phyloP scores from a whole-genome alignment of 1,140 invertebrate species.

The Mylabris phalerata region DNA sequence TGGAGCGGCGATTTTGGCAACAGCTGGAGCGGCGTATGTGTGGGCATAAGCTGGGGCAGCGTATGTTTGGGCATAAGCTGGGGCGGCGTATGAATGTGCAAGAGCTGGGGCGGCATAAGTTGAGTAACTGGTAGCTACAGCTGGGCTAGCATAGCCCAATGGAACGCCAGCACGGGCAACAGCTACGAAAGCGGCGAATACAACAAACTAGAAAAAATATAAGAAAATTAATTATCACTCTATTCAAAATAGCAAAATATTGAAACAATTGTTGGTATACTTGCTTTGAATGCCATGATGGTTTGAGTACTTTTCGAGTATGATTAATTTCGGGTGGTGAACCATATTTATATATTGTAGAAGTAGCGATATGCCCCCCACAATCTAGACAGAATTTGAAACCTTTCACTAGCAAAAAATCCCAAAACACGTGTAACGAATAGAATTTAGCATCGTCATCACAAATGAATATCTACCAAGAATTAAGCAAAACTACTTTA shows the following conservation, averaged over 20 bases:
- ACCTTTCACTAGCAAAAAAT: slow-evolving; percentile 10
- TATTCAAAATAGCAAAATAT: not conserved
- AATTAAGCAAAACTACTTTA: too few relatives aligned
- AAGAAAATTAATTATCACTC: not conserved
- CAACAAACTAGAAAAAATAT: slow-evolving; percentile 33
- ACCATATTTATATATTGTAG: not conserved
- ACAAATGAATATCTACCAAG: too few relatives aligned
- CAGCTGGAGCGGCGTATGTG: slow-evolving; percentile 4
- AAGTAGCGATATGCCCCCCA: slow-evolving; percentile 1
- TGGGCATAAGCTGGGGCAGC: slow-evolving; percentile 1
- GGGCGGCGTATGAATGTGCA: slow-evolving; percentile 1
- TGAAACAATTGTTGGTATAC: not conserved
- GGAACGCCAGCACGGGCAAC: slow-evolving; percentile 31
- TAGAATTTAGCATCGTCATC: not conserved
- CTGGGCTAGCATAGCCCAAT: slow-evolving; percentile 4
- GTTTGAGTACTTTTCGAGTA: slow-evolving; percentile 8
- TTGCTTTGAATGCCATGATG: slow-evolving; percentile 18
- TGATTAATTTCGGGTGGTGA: slow-evolving; percentile 3
- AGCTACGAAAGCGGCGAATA: slow-evolving; percentile 33
- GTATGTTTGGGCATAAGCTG: not conserved
- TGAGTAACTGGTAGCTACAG: not conserved
- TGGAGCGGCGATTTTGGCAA: not conserved
- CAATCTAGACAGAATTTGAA: slow-evolving; percentile 3
- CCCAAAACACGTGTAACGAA: not conserved
- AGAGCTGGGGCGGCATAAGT: slow-evolving; percentile 7